These are phyloP conservation scores for Drosophila parvula DNA, from an alignment of 1,140 invertebrate species.

Conservation along the genomic window DNA sequence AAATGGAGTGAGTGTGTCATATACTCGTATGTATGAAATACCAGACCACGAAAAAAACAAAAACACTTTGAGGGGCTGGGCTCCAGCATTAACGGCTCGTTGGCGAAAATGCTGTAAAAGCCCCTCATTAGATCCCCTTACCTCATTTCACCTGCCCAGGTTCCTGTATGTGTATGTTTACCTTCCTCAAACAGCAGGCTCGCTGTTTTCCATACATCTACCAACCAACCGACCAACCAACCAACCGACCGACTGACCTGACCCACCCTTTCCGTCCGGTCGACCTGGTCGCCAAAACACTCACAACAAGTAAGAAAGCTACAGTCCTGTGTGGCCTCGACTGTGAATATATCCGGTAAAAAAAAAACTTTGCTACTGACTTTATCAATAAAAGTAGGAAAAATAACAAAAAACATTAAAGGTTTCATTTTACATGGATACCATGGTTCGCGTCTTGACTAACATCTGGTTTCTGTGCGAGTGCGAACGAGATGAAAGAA, in stretches of 20 bases:
- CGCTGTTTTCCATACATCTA: conserved; percentile 24
- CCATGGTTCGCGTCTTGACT: too few relatives aligned
- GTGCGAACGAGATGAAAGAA: too few relatives aligned
- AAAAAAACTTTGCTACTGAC: not conserved
- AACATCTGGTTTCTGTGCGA: too few relatives aligned
- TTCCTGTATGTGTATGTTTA: conserved; percentile 38
- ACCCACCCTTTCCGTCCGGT: not conserved
- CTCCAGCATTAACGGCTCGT: conserved; percentile 65
- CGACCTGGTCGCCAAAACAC: conserved; percentile 28
- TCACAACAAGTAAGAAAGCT: conserved; percentile 4
- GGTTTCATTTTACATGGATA: too few relatives aligned
- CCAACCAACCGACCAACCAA: not conserved
- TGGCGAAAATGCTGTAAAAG: conserved; percentile 40
- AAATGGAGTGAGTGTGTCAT: not conserved
- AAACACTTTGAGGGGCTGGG: conserved; percentile 13
- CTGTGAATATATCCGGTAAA: not conserved
- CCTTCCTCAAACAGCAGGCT: conserved; percentile 47
- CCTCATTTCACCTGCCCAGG: conserved; percentile 7
- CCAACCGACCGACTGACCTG: not conserved
- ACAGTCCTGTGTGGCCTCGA: not conserved
- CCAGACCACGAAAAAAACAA: conserved; percentile 4
- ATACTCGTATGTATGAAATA: conserved; percentile 1
- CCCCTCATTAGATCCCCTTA: conserved; percentile 24
- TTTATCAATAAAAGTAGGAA: not conserved
- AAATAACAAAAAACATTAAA: not conserved